A percentile compares a stretch with the other conserved stretches of the same genome.
Conservation (phyloP, 2,797 vertebrate species). For the Eremophila alpestris region DNA sequence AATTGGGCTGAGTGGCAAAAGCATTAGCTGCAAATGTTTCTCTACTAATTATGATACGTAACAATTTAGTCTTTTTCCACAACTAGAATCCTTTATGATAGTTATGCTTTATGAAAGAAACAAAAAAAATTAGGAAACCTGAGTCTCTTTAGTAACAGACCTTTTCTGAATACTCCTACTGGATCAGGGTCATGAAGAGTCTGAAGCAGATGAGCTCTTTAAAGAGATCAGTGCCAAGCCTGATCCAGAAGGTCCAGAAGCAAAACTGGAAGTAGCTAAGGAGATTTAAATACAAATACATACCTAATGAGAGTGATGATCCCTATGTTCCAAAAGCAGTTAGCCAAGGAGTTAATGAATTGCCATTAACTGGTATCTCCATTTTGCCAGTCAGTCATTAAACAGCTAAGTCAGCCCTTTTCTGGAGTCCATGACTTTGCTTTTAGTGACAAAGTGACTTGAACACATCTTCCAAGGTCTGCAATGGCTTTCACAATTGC, state of each 20-base stretch:
- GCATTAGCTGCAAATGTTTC: not conserved
- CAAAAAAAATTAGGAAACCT: not conserved
- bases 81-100: not conserved
- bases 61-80: not conserved
- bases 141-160: not conserved
- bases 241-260: not conserved
- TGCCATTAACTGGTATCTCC: not conserved
- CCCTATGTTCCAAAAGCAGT: not conserved
- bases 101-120: not conserved
- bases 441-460: slow-evolving; percentile 19
- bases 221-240: not conserved
- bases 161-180: not conserved
- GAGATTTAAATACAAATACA: not conserved
- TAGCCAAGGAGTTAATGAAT: not conserved
- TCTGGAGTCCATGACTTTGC: not conserved
- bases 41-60: not conserved
- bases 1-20: not conserved
- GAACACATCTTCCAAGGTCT: not conserved
- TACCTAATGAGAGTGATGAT: not conserved
- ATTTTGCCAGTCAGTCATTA: not conserved
- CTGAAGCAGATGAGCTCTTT: not conserved
- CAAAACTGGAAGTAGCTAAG: not conserved
- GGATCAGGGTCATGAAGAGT: not conserved
- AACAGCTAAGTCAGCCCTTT: not conserved
- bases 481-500: not conserved